Conservation (phyloP, 2,888 invertebrate species). For the Pecten maximus region DNA sequence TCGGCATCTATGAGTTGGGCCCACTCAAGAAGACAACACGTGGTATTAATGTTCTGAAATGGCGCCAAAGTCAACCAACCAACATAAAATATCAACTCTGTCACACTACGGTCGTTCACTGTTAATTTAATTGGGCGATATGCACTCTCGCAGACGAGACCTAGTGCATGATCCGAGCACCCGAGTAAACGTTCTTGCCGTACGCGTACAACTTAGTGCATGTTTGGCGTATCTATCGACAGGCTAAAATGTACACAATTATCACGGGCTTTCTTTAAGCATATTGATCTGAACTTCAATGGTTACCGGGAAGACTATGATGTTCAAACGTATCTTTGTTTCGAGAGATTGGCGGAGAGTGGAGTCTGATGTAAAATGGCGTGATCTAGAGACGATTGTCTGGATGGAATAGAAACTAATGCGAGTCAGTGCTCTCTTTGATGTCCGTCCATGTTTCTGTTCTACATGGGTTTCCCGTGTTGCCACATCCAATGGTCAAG, state of each 20-base stretch:
- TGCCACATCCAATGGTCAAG: background rate
- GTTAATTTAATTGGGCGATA: no score
- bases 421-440: background rate
- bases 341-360: background rate
- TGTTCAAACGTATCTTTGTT: conserved; percentile 5
- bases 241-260: background rate
- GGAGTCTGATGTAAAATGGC: background rate
- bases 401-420: background rate
- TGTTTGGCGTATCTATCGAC: background rate
- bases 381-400: background rate
- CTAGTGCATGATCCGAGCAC: background rate
- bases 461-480: background rate
- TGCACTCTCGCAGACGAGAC: background rate
- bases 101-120: no score
- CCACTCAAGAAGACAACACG: no score
- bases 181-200: background rate
- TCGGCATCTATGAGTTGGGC: no score
- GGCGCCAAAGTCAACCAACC: no score
- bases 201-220: background rate
- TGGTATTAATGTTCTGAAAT: no score
- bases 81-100: no score
- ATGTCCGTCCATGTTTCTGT: background rate
- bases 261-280: background rate
- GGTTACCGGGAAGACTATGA: background rate
- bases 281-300: conserved; percentile 23